Evolutionary conservation across 2,888 invertebrate genomes (phyloP), one percentile per base, ranked within the genome.

Genomic region (Zhuqinia jingwanae): DNA sequence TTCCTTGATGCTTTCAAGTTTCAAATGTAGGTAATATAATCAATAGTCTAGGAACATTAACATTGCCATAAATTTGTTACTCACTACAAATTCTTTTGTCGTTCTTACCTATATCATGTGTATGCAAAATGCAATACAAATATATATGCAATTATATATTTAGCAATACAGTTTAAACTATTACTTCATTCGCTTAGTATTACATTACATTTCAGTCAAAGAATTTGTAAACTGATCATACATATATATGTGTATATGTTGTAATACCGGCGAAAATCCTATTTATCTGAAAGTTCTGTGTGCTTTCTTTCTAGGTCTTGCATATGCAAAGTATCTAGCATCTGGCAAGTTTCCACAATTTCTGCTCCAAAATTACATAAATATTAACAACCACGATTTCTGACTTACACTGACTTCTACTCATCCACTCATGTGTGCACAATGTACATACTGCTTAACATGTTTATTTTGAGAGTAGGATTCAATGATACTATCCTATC

Each of bases 261-360:
- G n/a, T 36, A 36, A 36, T 36, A 36, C 36, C 36, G 36, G 36
- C 36, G 8, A 3, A 36, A 36, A 36, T 36, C 36, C 36, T 36
- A 36, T n/a, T 20, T 65, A 27, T 60, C 60, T 25, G 25, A 6
- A 8, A 42, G 60, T 25, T 10, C 25, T n/a, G n/a, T 60, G 60
- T 42, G 45, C 68, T 45, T 68, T 68, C 50, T n/a, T 50, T 50
- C 13, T n/a, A 50, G 2, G 2, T 50, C n/a, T 13, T 50, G 2
- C 5, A 13, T 50, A 2, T 10, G 8, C 36, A 22, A 42, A 36
- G 30, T 68, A 68, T 22, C 50, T n/a, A 20, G 22, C 65, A 68
- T 42, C 68, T 68, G 68, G 68, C 68, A 68, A 10, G 42, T 11
- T 68, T 45, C 45, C 68, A 68, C 42, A n/a, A 17, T 65, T 17